phyloP scores from a whole-genome alignment of 2,797 vertebrate species.

The Spheniscus humboldti region DNA sequence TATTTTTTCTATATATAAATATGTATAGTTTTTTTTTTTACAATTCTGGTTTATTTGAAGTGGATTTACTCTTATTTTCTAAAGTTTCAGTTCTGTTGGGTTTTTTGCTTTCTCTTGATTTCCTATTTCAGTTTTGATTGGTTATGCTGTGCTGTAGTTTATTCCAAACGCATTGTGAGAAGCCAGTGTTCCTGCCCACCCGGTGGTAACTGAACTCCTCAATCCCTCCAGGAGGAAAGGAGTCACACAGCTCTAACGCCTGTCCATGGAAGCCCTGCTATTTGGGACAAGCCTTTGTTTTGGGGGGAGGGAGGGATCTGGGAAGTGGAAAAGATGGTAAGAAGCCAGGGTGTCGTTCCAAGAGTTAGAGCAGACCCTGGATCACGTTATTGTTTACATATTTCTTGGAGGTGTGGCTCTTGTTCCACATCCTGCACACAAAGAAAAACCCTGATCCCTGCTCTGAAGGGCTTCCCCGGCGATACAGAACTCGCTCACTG shows the following conservation, averaged over 20 bases:
- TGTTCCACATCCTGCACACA: not conserved
- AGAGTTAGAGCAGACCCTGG: not conserved
- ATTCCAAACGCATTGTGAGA: slow-evolving; percentile 79
- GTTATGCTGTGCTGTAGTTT: slow-evolving; percentile 81
- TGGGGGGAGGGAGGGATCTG: slow-evolving; percentile 27
- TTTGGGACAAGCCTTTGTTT: slow-evolving; percentile 14
- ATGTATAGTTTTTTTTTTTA: not conserved
- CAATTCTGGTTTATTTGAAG: slow-evolving; percentile 62
- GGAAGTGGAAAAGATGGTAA: slow-evolving; percentile 39
- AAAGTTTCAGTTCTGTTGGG: slow-evolving; percentile 7
- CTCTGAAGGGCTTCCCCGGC: not conserved
- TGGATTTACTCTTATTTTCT: slow-evolving; percentile 50
- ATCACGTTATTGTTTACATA: fast-evolving
- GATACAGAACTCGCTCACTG: not conserved
- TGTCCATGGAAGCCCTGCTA: slow-evolving; percentile 55
- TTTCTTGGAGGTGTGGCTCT: slow-evolving; percentile 15
- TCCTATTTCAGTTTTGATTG: slow-evolving; percentile 65
- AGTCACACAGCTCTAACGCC: slow-evolving; percentile 74
- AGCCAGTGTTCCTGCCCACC: slow-evolving; percentile 85
- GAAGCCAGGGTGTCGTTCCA: not conserved
- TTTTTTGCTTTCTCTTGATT: slow-evolving; percentile 41
- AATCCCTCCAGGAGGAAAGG: slow-evolving; percentile 51
- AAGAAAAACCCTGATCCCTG: not conserved
- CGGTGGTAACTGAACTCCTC: slow-evolving; percentile 48
- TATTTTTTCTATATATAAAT: slow-evolving; percentile 24